Evolutionary conservation across 2,797 vertebrate genomes (phyloP), one percentile per base, ranked within the genome.

Genomic region (Nyctalus aviator): DNA sequence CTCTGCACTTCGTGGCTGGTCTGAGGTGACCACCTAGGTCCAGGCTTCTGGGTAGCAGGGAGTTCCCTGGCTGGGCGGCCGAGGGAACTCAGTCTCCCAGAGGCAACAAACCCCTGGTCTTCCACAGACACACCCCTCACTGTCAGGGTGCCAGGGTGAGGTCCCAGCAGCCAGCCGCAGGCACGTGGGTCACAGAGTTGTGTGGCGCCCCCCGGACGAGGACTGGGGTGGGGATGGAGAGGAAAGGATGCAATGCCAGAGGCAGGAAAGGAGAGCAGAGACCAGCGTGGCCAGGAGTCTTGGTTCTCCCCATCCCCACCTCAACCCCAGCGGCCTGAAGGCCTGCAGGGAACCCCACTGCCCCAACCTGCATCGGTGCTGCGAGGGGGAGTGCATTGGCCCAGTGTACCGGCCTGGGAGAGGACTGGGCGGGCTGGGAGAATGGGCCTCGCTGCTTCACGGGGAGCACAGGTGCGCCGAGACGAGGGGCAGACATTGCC

Each of bases 401-500:
- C 48, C n/a, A 27, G 5, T 2, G 3, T 12, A 14, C 18, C 4
- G 3, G 18, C n/a, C 20, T 12, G 25, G 20, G 48, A 68, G 8
- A 57, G 27, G 23, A 12, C 27, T 76, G 68, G 14, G n/a, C 20
- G 0, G 8, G 41, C 12, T 14, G 48, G 76, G n/a, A 50, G 69
- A 55, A 55, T 32, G 30, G 69, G 37, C 21, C 64, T 53, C 7
- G 23, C 30, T 25, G 27, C 30, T 53, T 72, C 50, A 11, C 1
- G 25, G 27, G 30, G 12, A 30, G 50, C 6, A 18, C 44, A 44
- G 20, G 3, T 48, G 53, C 6, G 27, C 2, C 0, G 35, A 77
- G 55, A 87, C n/a, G 9, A 27, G 27, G 9, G 8, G 0, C 3
- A n/a, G 27, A 41, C 8, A 0, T 15, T 15, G n/a, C 15, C 44